Percentiles rank a stretch among this genome's conserved stretches.
Evolutionary conservation across 2,113 vertebrate species (phyloP).

Genomic region (Nothoprocta pentlandii): DNA sequence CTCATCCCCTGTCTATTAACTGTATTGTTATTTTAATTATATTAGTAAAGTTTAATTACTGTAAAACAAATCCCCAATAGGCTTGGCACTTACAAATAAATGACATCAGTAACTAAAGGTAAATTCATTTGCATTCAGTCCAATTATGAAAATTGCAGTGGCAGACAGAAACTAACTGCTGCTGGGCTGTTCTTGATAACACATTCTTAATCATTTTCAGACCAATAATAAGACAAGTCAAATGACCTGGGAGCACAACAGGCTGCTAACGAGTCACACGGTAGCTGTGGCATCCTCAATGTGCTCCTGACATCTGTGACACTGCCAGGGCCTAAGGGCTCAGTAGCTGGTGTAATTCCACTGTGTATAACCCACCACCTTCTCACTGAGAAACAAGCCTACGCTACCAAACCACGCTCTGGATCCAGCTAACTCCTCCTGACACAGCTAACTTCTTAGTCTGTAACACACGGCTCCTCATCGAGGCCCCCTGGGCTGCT

Average conservation of each 20-base stretch:
- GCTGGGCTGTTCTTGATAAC: not conserved
- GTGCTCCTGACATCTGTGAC: not conserved
- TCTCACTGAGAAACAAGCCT: not conserved
- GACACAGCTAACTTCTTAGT: not conserved
- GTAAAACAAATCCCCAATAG: not conserved
- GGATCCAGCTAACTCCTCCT: not conserved
- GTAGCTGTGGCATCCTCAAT: fast-evolving
- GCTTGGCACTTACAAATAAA: not conserved
- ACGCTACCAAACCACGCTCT: not conserved
- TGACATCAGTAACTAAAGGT: not conserved
- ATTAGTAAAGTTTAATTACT: not conserved
- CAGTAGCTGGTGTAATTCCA: not conserved
- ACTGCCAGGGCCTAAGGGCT: not conserved
- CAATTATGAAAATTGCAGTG: not conserved
- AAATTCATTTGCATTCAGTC: not conserved
- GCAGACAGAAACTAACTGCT: not conserved
- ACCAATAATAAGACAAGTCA: not conserved
- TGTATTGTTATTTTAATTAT: not conserved
- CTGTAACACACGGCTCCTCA: not conserved
- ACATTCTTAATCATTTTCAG: not conserved
- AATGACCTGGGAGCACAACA: not conserved
- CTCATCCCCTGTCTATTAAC: not conserved
- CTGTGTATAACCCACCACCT: not conserved
- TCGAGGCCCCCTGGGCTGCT: not conserved
- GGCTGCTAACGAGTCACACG: fast-evolving